Percentiles rank a stretch among this genome's conserved stretches.
Evolutionary conservation across 2,888 invertebrate genomes (phyloP).

Genomic region (Polydrusus pterygomalis): DNA sequence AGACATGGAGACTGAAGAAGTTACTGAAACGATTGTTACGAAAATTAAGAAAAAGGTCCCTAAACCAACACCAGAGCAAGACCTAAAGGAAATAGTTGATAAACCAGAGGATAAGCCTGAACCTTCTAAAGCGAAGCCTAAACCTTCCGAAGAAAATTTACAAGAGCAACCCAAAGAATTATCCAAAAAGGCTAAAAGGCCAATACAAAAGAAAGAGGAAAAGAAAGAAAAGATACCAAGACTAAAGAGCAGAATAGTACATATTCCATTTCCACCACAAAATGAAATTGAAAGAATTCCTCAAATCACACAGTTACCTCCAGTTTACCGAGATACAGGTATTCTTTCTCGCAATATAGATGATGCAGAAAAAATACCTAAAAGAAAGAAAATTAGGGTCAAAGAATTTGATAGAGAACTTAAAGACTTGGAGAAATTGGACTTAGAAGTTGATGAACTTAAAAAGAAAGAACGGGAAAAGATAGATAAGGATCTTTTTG

Average conservation of each 20-base stretch:
- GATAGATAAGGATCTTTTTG: constrained; percentile 69
- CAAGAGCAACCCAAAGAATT: constrained; percentile 58
- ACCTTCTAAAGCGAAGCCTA: not conserved
- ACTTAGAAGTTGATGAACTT: constrained; percentile 69
- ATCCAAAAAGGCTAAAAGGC: constrained; percentile 67
- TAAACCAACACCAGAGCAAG: constrained; percentile 44
- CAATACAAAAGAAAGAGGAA: constrained; percentile 59
- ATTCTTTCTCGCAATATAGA: constrained; percentile 73
- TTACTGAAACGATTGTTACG: constrained; percentile 23
- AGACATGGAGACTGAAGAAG: constrained; percentile 32
- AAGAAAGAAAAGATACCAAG: constrained; percentile 59
- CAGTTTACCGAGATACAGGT: constrained; percentile 71
- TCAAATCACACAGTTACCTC: constrained; percentile 68
- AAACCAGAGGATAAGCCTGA: constrained; percentile 15
- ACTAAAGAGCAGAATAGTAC: constrained; percentile 69
- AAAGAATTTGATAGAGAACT: constrained; percentile 69
- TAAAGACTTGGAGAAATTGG: constrained; percentile 71
- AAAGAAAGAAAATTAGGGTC: constrained; percentile 70
- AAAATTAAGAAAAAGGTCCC: constrained; percentile 46
- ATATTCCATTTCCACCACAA: constrained; percentile 71
- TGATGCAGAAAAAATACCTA: constrained; percentile 72
- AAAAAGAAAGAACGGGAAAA: constrained; percentile 69
- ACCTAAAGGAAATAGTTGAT: constrained; percentile 24
- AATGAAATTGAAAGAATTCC: constrained; percentile 67
- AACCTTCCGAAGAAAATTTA: constrained; percentile 54